Evolutionary conservation across 2,797 vertebrate genomes (phyloP).

Genomic region (Cirrhinus molitorella): DNA sequence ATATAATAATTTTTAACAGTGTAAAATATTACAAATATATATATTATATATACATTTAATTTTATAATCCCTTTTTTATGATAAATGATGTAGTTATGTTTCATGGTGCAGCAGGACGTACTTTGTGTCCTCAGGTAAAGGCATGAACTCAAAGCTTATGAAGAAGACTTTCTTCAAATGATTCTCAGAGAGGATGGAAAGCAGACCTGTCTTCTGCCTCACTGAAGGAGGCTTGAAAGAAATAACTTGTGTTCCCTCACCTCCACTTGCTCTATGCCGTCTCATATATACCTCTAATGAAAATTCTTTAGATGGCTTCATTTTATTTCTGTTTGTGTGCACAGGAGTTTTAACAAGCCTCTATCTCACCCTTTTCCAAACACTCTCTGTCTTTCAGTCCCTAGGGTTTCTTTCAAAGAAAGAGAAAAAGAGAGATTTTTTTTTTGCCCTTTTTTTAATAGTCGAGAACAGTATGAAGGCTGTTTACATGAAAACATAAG

Average conservation of each 20-base stretch:
- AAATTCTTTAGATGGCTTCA: slow-evolving; percentile 50
- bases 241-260: slow-evolving; percentile 12
- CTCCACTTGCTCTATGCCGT: slow-evolving; percentile 30
- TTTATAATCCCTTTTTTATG: too few relatives aligned
- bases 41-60: too few relatives aligned
- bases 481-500: background rate
- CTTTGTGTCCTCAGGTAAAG: slow-evolving; percentile 39
- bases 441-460: too few relatives aligned
- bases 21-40: too few relatives aligned
- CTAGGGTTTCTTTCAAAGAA: slow-evolving; percentile 36
- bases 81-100: background rate
- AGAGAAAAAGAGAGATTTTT: slow-evolving; percentile 24
- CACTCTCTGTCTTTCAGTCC: slow-evolving; percentile 19
- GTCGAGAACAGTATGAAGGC: background rate
- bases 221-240: slow-evolving; percentile 27
- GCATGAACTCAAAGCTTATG: background rate
- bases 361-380: slow-evolving; percentile 8
- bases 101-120: background rate
- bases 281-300: slow-evolving; percentile 43
- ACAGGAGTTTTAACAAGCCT: slow-evolving; percentile 24
- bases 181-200: slow-evolving; percentile 33
- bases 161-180: too few relatives aligned
- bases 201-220: slow-evolving; percentile 19
- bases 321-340: slow-evolving; percentile 48
- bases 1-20: too few relatives aligned